phyloP scores from a whole-genome alignment of 2,113 vertebrate species.

The Condylura cristata region DNA sequence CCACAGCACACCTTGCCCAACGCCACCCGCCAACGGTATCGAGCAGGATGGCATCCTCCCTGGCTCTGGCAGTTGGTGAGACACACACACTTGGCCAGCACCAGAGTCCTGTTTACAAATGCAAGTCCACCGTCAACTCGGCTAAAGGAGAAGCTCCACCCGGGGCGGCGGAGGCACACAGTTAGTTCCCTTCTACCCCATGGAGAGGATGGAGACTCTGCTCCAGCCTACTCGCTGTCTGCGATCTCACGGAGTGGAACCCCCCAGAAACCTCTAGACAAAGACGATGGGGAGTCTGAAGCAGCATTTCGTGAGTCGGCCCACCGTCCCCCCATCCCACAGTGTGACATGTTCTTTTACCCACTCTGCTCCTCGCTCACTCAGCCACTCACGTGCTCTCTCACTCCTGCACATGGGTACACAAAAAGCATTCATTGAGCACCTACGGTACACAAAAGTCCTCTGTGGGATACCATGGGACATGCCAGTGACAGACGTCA shows the following conservation, averaged over 20 bases:
- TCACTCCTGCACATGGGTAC: not conserved
- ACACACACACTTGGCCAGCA: conserved; percentile 70
- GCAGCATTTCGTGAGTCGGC: not conserved
- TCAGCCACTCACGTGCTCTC: not conserved
- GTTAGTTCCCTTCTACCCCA: not conserved
- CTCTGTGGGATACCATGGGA: not conserved
- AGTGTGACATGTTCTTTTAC: not conserved
- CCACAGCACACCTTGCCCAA: not conserved
- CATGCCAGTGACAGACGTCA: not conserved
- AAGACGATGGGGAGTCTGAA: not conserved
- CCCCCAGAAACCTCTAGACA: not conserved
- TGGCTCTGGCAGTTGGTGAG: conserved; percentile 44
- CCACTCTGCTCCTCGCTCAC: not conserved
- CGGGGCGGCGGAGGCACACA: not conserved
- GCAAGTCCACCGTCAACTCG: conserved; percentile 7
- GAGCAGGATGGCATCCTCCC: not conserved
- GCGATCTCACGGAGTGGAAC: not conserved
- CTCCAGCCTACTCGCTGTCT: not conserved
- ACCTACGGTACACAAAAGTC: not conserved
- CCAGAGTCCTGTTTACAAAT: conserved; percentile 41
- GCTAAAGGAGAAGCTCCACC: conserved; percentile 57
- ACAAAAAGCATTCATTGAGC: not conserved
- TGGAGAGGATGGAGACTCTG: not conserved
- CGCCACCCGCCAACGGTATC: rapidly evolving
- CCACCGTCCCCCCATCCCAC: not conserved